Evolutionary conservation across 2,113 vertebrate genomes (phyloP).

Genomic region (Hippocampus abdominalis): DNA sequence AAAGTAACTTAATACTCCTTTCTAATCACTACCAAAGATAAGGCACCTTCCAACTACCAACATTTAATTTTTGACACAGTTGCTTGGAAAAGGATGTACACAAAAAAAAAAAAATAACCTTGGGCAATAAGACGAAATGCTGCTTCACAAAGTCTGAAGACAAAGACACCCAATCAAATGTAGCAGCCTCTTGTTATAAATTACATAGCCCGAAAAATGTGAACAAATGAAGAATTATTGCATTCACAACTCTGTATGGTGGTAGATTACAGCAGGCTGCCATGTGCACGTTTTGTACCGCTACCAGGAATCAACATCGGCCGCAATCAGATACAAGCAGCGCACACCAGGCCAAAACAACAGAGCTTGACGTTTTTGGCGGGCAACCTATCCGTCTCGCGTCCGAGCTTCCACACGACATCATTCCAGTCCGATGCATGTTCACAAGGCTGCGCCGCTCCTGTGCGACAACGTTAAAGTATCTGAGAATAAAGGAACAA

Average conservation of each 20-base stretch:
- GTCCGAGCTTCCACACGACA: constrained; percentile 58
- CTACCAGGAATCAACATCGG: constrained; percentile 30
- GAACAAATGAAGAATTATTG: constrained; percentile 31
- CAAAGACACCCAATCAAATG: background rate
- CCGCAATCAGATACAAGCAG: constrained; percentile 46
- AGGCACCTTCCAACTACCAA: background rate
- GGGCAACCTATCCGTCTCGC: constrained; percentile 58
- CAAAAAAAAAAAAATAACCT: background rate
- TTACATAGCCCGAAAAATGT: constrained; percentile 33
- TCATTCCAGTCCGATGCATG: constrained; percentile 60
- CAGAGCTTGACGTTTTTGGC: constrained; percentile 47
- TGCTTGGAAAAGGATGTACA: background rate
- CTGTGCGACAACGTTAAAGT: constrained; percentile 39
- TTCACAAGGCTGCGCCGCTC: constrained; percentile 57
- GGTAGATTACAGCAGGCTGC: constrained; percentile 56
- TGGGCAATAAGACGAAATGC: background rate
- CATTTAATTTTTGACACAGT: background rate
- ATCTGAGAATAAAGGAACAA: background rate
- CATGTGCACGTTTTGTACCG: constrained; percentile 63
- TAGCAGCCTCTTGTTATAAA: constrained; percentile 7
- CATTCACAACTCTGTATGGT: constrained; percentile 38
- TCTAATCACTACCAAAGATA: too few species aligned
- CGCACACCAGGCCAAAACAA: constrained; percentile 64
- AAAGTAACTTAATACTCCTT: too few species aligned
- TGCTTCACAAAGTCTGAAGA: constrained; percentile 2